Base-by-base conservation (phyloP, 2,113 vertebrate genomes). In the Agelaius tricolor region DNA sequence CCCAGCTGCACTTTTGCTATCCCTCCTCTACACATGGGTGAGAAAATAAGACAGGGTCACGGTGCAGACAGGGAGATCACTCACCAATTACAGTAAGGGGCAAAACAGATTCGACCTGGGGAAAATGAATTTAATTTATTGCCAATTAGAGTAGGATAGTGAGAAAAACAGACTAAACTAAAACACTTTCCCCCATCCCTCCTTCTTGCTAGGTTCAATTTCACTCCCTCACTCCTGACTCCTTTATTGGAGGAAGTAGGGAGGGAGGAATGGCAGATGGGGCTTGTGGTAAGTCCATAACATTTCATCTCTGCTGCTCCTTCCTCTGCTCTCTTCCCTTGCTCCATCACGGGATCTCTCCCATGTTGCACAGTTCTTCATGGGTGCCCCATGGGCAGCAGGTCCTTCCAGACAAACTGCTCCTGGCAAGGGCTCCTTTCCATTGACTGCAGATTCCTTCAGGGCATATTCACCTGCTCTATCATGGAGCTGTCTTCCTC, bases 181-280 rank as follows among this genome's bases (percentile, higher is more conserved):
- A 72, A 67, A 2, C 12, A n/a, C 3, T 12, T 54, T 26, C 1
- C 9, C 17, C 1, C 6, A 14, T 2, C 4, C 6, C 19, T 10
- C 8, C 15, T 67, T 67, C 52, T 55, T 92, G 18, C 12, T 21
- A 55, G 15, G 19, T n/a, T 84, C 18, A 26, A 1, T 47, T 77
- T 87, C 26, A 51, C 10, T 63, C 63, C 47, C 55, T 49, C 9
- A 33, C 15, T 81, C 15, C 22, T 2, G 3, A 43, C 37, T 62
- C 26, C 41, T 71, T 51, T 59, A 5, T 12, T 68, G 49, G 35
- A 81, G 19, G 19, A 77, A 16, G 10, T 2, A 35, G 11, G 11
- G 24, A 84, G 24, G 24, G 28, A 72, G 7, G 28, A 68, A 58
- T 6, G 27, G 14, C 11, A 10, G 35, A 33, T 44, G 24, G 8